phyloP scores from a whole-genome alignment of 2,113 vertebrate genomes.

The Dunckerocampus dactyliophorus region DNA sequence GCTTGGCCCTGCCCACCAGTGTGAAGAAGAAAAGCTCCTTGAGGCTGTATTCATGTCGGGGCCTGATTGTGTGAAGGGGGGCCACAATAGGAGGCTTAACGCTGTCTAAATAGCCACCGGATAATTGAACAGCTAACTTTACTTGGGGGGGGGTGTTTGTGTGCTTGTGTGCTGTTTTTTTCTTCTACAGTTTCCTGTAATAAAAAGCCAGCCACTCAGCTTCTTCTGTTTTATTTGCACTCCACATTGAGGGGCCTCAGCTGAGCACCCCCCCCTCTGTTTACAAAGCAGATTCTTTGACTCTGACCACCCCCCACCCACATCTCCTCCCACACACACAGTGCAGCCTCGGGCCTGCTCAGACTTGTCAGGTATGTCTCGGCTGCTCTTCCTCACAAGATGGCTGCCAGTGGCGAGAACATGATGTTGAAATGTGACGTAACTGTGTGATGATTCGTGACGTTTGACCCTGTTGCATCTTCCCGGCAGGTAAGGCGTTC shows the following conservation, averaged over 20 bases:
- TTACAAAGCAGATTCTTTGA: conserved; percentile 64
- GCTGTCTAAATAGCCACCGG: conserved; percentile 28
- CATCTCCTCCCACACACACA: conserved; percentile 25
- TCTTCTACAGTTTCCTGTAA: conserved; percentile 44
- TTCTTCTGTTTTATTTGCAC: conserved; percentile 55
- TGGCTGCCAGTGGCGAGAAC: background rate
- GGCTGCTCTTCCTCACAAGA: background rate
- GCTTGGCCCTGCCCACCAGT: background rate
- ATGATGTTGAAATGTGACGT: background rate
- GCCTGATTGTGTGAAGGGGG: conserved; percentile 6
- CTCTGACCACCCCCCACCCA: conserved; percentile 13
- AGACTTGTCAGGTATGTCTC: conserved; percentile 45
- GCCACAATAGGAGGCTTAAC: conserved; percentile 8
- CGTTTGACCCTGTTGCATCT: background rate
- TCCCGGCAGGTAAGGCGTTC: conserved; percentile 84
- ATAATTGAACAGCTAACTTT: conserved; percentile 27
- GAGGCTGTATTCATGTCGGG: conserved; percentile 38
- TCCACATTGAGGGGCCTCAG: conserved; percentile 9
- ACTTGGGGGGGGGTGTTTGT: background rate
- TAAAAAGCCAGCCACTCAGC: conserved; percentile 45
- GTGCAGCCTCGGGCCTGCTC: conserved; percentile 28
- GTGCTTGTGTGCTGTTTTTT: conserved; percentile 32
- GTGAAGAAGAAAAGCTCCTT: conserved; percentile 28
- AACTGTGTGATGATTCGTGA: background rate
- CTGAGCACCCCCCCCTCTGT: conserved; percentile 30